Evolutionary conservation across 1,140 invertebrate species (phyloP), one percentile per base, ranked within the genome.

Genomic region (Drosophila mayri): DNA sequence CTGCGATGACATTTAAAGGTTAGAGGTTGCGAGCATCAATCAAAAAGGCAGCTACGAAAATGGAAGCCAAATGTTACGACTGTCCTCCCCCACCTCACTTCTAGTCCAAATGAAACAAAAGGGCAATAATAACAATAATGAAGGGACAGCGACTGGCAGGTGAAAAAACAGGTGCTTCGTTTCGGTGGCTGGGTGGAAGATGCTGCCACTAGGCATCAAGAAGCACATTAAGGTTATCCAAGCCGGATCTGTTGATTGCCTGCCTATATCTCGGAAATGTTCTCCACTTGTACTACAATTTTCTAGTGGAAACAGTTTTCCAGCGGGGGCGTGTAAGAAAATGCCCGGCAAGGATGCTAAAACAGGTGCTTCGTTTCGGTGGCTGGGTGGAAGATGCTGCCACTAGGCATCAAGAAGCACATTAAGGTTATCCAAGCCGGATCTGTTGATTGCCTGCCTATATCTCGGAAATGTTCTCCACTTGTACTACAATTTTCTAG

Each of bases 1-100:
- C 68, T 59, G 20, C 37, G 28, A 70, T 84, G 84, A 88, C 84
- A 87, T 87, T 87, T 87, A 87, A 87, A 87, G 84, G 84, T 84
- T 79, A 87, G 55, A 87, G 76, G 73, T 87, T 65, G 47, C 62
- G 38, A 84, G 80, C 80, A 80, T 88, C 80, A 87, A 87, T 86
- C 71, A 86, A 70, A 68, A 49, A 65, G 49, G 74, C 64, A 68
- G 71, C 61, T 47, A 37, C 46, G 40, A 43, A 79, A 75, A 63
- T 47, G 40, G 25, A 32, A 57, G 38, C 43, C n/a, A 58, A 43
- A 70, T 58, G 66, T 37, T 66, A 54, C 49, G 50, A 50, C 40
- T 46, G 28, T 41, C 10, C n/a, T 37, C 18, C 20, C 44, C 30
- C 65, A 52, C 37, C 30, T 35, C 44, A 5, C 32, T 16, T n/a